phyloP scores from a whole-genome alignment of 2,888 invertebrate genomes.

The Sminthurides aquaticus region DNA sequence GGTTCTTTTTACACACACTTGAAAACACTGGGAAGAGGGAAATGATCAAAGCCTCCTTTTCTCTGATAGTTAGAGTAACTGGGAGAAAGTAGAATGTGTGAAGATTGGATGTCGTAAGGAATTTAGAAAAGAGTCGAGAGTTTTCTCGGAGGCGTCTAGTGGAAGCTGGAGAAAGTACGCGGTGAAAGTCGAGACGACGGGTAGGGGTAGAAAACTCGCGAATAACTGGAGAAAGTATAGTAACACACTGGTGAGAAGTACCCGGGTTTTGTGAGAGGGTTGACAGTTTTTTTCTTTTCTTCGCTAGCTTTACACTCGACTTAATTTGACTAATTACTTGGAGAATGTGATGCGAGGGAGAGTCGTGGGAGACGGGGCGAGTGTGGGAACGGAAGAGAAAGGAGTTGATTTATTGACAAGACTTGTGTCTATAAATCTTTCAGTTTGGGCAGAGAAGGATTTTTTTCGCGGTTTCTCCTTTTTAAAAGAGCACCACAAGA shows the following conservation, averaged over 20 bases:
- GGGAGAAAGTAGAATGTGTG: neutral
- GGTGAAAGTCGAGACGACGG: too few species aligned
- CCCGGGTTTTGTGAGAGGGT: too few species aligned
- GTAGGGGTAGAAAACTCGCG: too few species aligned
- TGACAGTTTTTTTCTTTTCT: constrained; percentile 3
- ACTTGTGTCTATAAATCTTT: constrained; percentile 35
- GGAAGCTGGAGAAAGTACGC: too few species aligned
- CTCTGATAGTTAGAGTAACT: neutral
- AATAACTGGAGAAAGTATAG: too few species aligned
- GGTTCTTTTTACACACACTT: neutral
- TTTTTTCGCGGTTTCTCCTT: neutral
- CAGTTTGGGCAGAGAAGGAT: neutral
- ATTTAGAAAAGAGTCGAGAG: too few species aligned
- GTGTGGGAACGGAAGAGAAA: neutral
- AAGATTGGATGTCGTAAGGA: neutral
- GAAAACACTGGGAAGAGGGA: neutral
- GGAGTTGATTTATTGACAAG: constrained; percentile 31
- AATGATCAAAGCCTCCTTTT: neutral
- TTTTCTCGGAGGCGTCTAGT: too few species aligned
- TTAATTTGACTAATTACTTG: constrained; percentile 42
- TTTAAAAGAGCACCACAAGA: neutral
- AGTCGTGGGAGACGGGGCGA: constrained; percentile 20
- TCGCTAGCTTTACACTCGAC: constrained; percentile 35
- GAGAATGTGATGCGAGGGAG: constrained; percentile 36
- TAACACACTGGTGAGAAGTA: too few species aligned